A percentile compares a stretch with the other conserved stretches of the same genome.
Conservation (phyloP, 2,797 vertebrate species). For the Hypotaenidia philippensis region DNA sequence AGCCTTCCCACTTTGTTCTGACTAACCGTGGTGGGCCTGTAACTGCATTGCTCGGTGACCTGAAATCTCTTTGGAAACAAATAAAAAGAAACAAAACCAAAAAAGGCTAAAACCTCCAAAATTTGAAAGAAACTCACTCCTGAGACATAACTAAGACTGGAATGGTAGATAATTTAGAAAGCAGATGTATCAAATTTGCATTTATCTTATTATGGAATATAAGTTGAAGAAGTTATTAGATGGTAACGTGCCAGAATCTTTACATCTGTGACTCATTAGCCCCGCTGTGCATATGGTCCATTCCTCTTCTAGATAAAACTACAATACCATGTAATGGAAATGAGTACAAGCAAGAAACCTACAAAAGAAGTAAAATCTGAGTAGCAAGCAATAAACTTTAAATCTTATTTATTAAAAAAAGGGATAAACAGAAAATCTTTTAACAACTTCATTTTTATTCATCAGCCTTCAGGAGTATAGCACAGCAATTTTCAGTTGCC, state of each 20-base stretch:
- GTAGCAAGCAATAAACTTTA: conserved; percentile 57
- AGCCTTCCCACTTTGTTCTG: neutral
- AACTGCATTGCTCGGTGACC: neutral
- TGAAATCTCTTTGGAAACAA: conserved; percentile 25
- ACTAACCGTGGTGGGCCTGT: neutral
- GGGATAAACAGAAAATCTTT: conserved; percentile 44
- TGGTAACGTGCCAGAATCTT: conserved; percentile 70
- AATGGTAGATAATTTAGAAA: conserved; percentile 67
- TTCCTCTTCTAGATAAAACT: conserved; percentile 64
- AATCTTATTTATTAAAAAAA: conserved; percentile 62
- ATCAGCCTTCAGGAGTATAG: neutral
- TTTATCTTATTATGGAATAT: conserved; percentile 75
- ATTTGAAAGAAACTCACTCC: neutral
- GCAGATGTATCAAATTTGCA: conserved; percentile 75
- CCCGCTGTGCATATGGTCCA: conserved; percentile 63
- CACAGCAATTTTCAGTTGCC: neutral
- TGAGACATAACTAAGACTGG: conserved; percentile 39
- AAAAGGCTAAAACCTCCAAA: conserved; percentile 22
- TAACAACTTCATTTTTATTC: neutral
- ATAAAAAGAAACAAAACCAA: conserved; percentile 23
- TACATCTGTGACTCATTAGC: conserved; percentile 84
- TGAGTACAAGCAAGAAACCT: conserved; percentile 65
- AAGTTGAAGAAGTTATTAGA: conserved; percentile 77
- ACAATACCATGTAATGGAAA: conserved; percentile 53
- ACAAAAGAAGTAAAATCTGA: conserved; percentile 55